Base-by-base conservation (phyloP, 2,797 vertebrate genomes). In the Dipus sagitta region DNA sequence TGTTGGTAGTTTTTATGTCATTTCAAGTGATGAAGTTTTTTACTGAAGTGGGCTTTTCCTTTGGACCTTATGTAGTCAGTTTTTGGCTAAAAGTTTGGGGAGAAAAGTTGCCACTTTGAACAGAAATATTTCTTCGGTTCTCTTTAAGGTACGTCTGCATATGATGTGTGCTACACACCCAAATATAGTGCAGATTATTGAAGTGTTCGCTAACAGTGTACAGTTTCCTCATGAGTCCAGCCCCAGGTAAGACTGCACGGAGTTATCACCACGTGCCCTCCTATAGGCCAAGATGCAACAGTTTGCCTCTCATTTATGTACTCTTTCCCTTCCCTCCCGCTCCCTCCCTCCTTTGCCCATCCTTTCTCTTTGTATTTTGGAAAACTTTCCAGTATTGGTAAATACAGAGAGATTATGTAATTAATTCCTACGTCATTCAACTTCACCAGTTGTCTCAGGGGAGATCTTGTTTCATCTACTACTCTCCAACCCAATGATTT, bases 211-310 rank as follows among this genome's bases (percentile, higher is more conserved):
- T 97, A 99, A 99, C 97, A 99, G 99, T 97, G 99, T 99, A 96
- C 99, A 99, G 98, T 99, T 99, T 97, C 99, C 99, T 77, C 99
- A 99, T 76, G 99, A 99, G 97, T 99, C 99, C 98, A 99, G 99
- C 96, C 99, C 99, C 89, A 99, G 99, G 99, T 99, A 98, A 98
- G 98, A 90, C 88, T 84, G 24, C 91, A 42, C 34, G 65, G 95
- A 84, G 78, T 79, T 23, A 86, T 92, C 54, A 85, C 90, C 34
- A 71, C 62, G 42, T 91, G 62, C 79, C 87, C 86, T 14, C 76
- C 28, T 93, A 81, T 94, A 96, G 94, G 75, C 70, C 94, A 84
- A 94, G 94, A 86, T 94, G 72, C 92, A 88, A 94, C 86, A 92
- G 72, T 94, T 78, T 65, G 80, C 86, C n/a, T 60, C 18, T 74